phyloP scores from a whole-genome alignment of 2,888 invertebrate genomes.

The Spicauda simplicius region DNA sequence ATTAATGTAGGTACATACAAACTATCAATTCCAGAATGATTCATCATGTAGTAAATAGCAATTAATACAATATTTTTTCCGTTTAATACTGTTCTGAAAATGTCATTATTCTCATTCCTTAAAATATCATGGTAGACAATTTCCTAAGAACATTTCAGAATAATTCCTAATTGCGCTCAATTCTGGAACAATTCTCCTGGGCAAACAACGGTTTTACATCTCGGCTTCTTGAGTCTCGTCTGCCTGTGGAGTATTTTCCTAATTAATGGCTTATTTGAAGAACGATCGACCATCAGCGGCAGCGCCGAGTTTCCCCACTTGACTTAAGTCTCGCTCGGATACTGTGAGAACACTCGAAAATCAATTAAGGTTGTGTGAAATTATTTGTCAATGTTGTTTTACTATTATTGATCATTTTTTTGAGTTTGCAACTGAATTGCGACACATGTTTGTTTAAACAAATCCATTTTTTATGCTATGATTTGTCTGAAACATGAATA shows the following conservation, averaged over 20 bases:
- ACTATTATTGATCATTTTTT: not conserved
- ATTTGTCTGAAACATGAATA: no score
- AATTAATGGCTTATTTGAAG: slow-evolving; percentile 31
- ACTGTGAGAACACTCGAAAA: not conserved
- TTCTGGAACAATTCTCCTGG: slow-evolving; percentile 31
- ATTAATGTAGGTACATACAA: no score
- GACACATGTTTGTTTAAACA: no score
- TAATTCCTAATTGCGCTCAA: slow-evolving; percentile 22
- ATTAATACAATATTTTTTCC: no score
- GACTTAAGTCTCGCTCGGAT: slow-evolving; percentile 5
- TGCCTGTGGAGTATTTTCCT: slow-evolving; percentile 24
- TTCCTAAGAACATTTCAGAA: not conserved
- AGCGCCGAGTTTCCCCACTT: slow-evolving; percentile 12
- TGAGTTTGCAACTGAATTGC: no score
- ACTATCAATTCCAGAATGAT: no score
- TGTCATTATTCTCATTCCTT: no score
- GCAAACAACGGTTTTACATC: slow-evolving; percentile 15
- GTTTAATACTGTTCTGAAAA: no score
- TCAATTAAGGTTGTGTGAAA: not conserved
- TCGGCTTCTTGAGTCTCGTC: slow-evolving; percentile 1
- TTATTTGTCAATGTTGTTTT: not conserved
- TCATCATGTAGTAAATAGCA: no score
- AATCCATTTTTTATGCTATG: no score
- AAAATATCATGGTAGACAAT: not conserved
- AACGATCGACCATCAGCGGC: slow-evolving; percentile 12